These are phyloP conservation scores for Solenodon paradoxus DNA, from an alignment of 2,113 vertebrate genomes.

Conservation along the genomic window DNA sequence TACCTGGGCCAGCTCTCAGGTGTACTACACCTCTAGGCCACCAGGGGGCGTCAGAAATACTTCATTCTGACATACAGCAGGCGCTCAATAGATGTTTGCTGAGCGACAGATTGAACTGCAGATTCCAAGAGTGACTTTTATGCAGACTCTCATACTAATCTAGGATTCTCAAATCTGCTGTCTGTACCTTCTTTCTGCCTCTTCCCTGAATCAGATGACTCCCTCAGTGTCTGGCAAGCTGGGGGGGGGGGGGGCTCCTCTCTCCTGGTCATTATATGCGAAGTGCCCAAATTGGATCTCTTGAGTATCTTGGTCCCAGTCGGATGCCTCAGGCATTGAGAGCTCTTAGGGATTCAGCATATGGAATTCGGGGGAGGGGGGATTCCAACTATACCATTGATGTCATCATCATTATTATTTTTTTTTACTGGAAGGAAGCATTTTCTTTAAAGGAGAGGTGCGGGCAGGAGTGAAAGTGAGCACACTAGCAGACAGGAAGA, in stretches of 20 bases:
- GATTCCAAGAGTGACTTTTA: background rate
- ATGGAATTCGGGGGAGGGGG: no score
- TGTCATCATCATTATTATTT: no score
- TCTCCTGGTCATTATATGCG: background rate
- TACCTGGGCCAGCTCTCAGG: no score
- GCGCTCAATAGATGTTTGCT: background rate
- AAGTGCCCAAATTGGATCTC: background rate
- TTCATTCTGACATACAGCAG: background rate
- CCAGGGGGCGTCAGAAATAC: background rate
- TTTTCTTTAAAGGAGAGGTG: no score
- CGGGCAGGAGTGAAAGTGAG: no score
- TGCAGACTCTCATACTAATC: background rate
- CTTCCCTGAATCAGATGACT: rapidly evolving
- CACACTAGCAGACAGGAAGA: no score
- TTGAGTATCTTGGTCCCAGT: no score
- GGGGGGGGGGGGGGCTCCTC: background rate
- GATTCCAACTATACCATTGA: no score
- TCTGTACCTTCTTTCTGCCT: background rate
- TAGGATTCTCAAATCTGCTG: background rate
- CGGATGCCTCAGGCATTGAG: background rate
- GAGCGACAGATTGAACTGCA: background rate
- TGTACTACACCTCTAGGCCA: no score
- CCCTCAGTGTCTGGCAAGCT: background rate
- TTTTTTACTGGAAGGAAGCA: no score
- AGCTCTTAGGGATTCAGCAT: background rate